Conservation (phyloP, 2,888 invertebrate genomes). For the Calameuta filiformis region DNA sequence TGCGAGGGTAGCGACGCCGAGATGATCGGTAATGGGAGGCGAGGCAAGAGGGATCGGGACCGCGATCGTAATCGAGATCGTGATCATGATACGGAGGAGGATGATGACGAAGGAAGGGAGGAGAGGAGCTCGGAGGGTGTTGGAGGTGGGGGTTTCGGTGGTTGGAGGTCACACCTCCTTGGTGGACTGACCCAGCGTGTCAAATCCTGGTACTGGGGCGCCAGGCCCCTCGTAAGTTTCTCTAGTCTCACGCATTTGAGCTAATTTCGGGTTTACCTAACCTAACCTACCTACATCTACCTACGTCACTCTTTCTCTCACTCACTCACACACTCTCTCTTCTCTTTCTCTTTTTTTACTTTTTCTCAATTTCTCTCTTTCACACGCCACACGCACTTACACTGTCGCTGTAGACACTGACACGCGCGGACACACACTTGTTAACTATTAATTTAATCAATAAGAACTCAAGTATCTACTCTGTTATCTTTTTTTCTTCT, state of each 20-base stretch:
- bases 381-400: background rate
- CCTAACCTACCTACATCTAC: conserved; percentile 11
- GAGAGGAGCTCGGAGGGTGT: conserved; percentile 64
- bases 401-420: background rate
- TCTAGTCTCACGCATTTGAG: conserved; percentile 14
- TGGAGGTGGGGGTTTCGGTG: conserved; percentile 72
- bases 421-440: background rate
- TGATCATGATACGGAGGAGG: conserved; percentile 61
- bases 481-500: too few relatives aligned
- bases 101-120: conserved; percentile 63
- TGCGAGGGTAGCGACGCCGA: conserved; percentile 66
- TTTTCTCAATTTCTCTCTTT: conserved; percentile 20
- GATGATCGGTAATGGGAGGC: conserved; percentile 64
- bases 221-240: conserved; percentile 92
- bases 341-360: conserved; percentile 15
- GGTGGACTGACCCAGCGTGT: conserved; percentile 97
- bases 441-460: too few relatives aligned
- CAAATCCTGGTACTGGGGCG: conserved; percentile 97
- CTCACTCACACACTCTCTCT: conserved; percentile 24
- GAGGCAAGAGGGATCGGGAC: conserved; percentile 46
- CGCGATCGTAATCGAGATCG: conserved; percentile 55
- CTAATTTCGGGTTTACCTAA: too few relatives aligned
- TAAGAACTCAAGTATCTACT: too few relatives aligned
- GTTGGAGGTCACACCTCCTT: conserved; percentile 89
- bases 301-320: conserved; percentile 26